Percentiles rank a stretch among this genome's conserved stretches.
Conservation (phyloP, 2,113 vertebrate species). For the Isichthys henryi region DNA sequence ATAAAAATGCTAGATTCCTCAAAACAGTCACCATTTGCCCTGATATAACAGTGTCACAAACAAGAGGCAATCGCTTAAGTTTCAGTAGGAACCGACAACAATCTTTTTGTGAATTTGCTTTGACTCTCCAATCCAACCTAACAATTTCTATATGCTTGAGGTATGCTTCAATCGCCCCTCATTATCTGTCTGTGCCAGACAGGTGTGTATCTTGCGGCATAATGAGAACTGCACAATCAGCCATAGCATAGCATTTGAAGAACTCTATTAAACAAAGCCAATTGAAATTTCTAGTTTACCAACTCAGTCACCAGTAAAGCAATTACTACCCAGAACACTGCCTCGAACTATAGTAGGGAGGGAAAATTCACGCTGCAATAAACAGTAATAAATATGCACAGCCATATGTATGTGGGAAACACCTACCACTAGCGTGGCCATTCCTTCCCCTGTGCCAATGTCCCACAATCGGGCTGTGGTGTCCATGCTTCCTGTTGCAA, state of each 20-base stretch:
- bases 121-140: not conserved
- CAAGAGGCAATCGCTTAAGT: not conserved
- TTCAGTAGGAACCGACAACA: not conserved
- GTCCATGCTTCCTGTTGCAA: conserved; percentile 94
- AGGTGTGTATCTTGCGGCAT: not conserved
- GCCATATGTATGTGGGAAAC: not conserved
- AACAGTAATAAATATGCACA: not conserved
- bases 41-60: not conserved
- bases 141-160: not conserved
- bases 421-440: conserved; percentile 70
- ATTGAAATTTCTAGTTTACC: not conserved
- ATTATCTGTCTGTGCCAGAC: not conserved
- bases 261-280: not conserved
- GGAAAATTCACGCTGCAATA: not conserved
- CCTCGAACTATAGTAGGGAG: not conserved
- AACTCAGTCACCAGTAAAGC: not conserved
- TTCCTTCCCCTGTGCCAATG: conserved; percentile 76
- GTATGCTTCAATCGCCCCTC: not conserved
- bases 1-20: not conserved
- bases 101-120: not conserved
- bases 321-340: not conserved
- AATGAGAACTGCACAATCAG: not conserved
- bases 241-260: not conserved
- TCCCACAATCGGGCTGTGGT: conserved; percentile 80
- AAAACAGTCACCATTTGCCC: not conserved